Percentiles rank a stretch among this genome's conserved stretches.
Evolutionary conservation across 2,888 invertebrate genomes (phyloP).

Genomic region (Pollenia amentaria): DNA sequence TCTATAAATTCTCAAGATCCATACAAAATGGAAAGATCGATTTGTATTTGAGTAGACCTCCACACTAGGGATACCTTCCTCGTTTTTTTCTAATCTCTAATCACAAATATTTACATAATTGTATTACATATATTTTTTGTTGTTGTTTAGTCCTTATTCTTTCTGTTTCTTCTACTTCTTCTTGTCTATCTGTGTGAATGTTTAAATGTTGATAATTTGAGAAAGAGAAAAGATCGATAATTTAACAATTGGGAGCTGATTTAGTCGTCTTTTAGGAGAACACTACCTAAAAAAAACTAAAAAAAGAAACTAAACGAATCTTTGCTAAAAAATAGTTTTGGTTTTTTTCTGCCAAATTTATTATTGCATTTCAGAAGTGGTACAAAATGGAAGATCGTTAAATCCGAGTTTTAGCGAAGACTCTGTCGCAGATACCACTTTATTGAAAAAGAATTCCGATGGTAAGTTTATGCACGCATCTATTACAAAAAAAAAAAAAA

Average conservation of each 20-base stretch:
- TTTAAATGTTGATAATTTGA: slow-evolving; percentile 45
- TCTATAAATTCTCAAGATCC: no score
- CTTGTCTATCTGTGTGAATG: slow-evolving; percentile 26
- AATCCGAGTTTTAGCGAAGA: slow-evolving; percentile 93
- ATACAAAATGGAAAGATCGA: not conserved
- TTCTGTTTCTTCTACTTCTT: slow-evolving; percentile 39
- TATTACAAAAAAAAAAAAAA: slow-evolving; percentile 55
- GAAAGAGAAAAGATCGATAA: not conserved
- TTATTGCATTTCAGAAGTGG: slow-evolving; percentile 84
- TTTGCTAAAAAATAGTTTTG: slow-evolving; percentile 75
- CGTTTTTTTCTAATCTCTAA: not conserved
- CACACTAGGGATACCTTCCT: slow-evolving; percentile 7
- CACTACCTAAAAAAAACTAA: slow-evolving; percentile 22
- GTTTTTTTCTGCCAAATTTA: slow-evolving; percentile 77
- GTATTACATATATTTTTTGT: slow-evolving; percentile 9
- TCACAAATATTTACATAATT: slow-evolving; percentile 11
- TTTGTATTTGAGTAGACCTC: not conserved
- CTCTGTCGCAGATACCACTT: slow-evolving; percentile 91
- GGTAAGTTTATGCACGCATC: slow-evolving; percentile 87
- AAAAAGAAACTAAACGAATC: slow-evolving; percentile 17
- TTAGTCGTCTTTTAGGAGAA: slow-evolving; percentile 48
- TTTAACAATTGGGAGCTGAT: slow-evolving; percentile 46
- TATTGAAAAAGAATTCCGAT: slow-evolving; percentile 93
- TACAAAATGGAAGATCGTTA: slow-evolving; percentile 86
- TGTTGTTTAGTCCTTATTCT: slow-evolving; percentile 47